Conservation (phyloP, 2,888 invertebrate genomes). For the Torymus auratus region DNA sequence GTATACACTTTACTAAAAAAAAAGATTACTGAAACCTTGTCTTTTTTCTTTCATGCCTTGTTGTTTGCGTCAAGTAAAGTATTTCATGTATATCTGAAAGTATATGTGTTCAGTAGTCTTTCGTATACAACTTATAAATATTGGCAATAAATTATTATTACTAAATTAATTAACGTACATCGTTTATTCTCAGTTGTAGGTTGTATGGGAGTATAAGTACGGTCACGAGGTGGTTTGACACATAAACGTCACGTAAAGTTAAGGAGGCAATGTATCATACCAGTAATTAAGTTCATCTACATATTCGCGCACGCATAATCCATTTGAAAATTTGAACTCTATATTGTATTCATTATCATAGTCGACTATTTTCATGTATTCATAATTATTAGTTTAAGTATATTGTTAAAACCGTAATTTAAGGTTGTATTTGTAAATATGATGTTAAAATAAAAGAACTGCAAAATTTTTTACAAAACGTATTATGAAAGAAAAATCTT, state of each 20-base stretch:
- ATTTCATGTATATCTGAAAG: no score
- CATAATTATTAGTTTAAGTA: no score
- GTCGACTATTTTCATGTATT: no score
- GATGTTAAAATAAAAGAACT: slow-evolving; percentile 23
- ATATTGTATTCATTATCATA: background rate
- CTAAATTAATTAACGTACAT: background rate
- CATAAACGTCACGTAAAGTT: slow-evolving; percentile 29
- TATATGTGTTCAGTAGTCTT: no score
- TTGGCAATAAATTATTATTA: background rate
- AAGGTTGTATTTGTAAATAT: slow-evolving; percentile 37
- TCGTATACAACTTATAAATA: no score
- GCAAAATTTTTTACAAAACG: slow-evolving; percentile 1
- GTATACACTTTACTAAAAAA: background rate
- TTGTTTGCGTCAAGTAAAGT: no score
- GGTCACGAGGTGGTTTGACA: slow-evolving; percentile 66
- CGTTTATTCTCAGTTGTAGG: slow-evolving; percentile 64
- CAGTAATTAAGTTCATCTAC: background rate
- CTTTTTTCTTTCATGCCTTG: no score
- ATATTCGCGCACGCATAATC: no score
- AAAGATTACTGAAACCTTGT: no score
- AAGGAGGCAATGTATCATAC: background rate
- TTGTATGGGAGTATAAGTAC: slow-evolving; percentile 65
- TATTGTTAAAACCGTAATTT: background rate
- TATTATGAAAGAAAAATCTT: no score
- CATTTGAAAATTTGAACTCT: background rate